A percentile compares a stretch with the other conserved stretches of the same genome.
phyloP scores from a whole-genome alignment of 2,888 invertebrate species.

The Cistogaster globosa region DNA sequence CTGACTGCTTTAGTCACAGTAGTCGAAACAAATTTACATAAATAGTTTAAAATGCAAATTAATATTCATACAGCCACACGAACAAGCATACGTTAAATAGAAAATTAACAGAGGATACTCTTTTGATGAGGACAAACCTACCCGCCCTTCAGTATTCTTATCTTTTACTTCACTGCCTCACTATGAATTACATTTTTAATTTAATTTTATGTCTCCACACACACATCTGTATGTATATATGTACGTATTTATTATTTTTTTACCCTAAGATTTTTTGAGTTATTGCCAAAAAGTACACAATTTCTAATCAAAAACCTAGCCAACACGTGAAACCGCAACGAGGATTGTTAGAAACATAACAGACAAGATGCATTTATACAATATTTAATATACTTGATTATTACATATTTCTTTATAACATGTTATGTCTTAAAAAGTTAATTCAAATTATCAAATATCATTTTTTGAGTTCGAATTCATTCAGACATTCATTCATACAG shows the following conservation, averaged over 20 bases:
- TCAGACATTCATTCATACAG: no score
- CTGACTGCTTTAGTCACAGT: slow-evolving; percentile 57
- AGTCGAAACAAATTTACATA: slow-evolving; percentile 54
- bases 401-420: no score
- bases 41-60: slow-evolving; percentile 46
- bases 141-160: slow-evolving; percentile 2
- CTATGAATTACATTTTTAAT: neutral
- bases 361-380: no score
- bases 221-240: neutral
- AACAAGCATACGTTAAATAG: neutral
- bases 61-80: slow-evolving; percentile 19
- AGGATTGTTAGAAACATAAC: slow-evolving; percentile 26
- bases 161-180: neutral
- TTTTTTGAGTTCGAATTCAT: no score
- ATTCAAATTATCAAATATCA: no score
- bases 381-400: no score
- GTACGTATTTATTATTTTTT: slow-evolving; percentile 59
- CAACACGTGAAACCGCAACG: slow-evolving; percentile 26
- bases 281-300: slow-evolving; percentile 73
- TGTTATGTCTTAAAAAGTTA: no score
- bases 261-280: slow-evolving; percentile 73
- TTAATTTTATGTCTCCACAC: slow-evolving; percentile 40
- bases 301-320: slow-evolving; percentile 64
- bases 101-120: neutral
- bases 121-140: slow-evolving; percentile 7